Evolutionary conservation across 2,797 vertebrate genomes (phyloP).

Genomic region (Mus minutoides): DNA sequence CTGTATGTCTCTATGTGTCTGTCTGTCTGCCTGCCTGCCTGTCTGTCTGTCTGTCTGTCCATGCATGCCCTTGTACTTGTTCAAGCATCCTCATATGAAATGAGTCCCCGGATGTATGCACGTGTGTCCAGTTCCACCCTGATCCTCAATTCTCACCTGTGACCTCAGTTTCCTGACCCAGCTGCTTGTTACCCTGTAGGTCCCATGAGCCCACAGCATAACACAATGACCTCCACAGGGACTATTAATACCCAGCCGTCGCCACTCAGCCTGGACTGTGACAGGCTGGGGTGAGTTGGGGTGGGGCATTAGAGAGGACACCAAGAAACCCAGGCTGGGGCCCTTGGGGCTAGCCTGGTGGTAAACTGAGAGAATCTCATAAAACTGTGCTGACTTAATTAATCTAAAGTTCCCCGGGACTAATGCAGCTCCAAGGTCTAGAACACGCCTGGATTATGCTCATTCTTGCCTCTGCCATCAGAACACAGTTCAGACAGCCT

Average conservation of each 20-base stretch:
- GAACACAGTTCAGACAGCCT: background rate
- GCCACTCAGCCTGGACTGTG: background rate
- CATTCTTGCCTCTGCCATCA: background rate
- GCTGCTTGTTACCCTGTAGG: background rate
- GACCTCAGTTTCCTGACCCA: background rate
- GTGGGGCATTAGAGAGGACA: background rate
- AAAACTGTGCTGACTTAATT: background rate
- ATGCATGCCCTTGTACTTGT: background rate
- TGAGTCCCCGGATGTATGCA: background rate
- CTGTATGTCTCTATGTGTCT: background rate
- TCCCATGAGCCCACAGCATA: fast-evolving
- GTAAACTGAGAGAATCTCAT: fast-evolving
- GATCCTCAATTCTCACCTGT: no score
- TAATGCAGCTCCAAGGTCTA: no score
- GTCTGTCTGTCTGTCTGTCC: no score
- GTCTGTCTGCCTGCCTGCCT: no score
- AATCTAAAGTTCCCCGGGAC: background rate
- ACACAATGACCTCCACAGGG: background rate
- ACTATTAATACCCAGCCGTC: background rate
- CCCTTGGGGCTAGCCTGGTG: background rate
- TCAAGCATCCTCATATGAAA: background rate
- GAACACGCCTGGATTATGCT: background rate
- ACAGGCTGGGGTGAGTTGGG: background rate
- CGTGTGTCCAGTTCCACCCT: fast-evolving
- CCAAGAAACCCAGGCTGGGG: background rate